Base-by-base conservation (phyloP, 2,113 vertebrate genomes). In the Sterna hirundo region DNA sequence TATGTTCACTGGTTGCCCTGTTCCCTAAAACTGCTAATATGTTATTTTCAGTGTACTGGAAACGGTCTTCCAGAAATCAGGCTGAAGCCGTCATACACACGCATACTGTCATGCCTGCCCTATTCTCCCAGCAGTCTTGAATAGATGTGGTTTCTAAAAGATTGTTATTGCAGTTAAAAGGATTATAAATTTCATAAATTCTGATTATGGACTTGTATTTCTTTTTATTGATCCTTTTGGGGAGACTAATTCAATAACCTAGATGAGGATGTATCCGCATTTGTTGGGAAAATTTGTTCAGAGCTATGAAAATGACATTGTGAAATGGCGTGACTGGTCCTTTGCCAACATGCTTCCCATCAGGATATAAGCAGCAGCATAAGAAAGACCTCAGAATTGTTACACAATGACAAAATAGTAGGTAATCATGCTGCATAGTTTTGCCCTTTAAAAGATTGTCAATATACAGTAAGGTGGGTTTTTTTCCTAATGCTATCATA, bases 101-200 rank as follows among this genome's bases (percentile, higher is more conserved):
- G 4, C 23, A 44, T 65, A 36, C 15, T 38, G 12, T 10, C n/a
- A 32, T 36, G 51, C 16, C 64, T 91, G 13, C 40, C 51, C 12
- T 92, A 6, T 36, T 94, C 26, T 88, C 66, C 64, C 54, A 29
- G 30, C 30, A 90, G 74, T 29, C 84, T 86, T 72, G 36, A 83
- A 91, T 44, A 88, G 55, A 74, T 76, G 40, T 71, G 68, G 54
- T 76, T 97, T 71, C 93, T 82, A 75, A 94, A 96, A 94, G 57
- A 83, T 83, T 88, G 76, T 75, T 94, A 89, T 27, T 83, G 42
- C 46, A 94, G 83, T 80, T 93, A 90, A 92, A 94, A 62, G 74
- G 92, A 91, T 97, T 95, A 90, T 61, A 94, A 96, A 75, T 93
- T 93, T 80, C 79, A 94, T 97, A 96, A 96, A 76, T 89, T 89